Percentiles rank a stretch among this genome's conserved stretches.
phyloP scores from a whole-genome alignment of 2,888 invertebrate species.

The Drosophila putrida region DNA sequence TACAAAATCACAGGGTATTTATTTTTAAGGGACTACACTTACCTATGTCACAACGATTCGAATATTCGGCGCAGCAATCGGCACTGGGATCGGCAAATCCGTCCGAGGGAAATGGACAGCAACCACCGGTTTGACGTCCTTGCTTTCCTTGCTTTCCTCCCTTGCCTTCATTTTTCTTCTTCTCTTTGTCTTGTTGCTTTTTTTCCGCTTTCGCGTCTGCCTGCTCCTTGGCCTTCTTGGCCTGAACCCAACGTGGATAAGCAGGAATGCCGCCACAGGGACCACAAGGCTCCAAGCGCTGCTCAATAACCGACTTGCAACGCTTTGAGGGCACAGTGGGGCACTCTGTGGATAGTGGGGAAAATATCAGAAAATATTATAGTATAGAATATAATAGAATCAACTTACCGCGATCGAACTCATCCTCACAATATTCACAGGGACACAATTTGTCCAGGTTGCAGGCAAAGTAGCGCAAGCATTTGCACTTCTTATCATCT shows the following conservation, averaged over 20 bases:
- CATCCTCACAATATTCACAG: conserved; percentile 80
- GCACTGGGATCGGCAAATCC: conserved; percentile 13
- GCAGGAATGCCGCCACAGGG: conserved; percentile 63
- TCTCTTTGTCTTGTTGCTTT: conserved; percentile 24
- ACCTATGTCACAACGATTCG: conserved; percentile 59
- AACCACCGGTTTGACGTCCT: conserved; percentile 61
- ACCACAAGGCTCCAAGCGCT: conserved; percentile 57
- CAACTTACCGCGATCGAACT: conserved; percentile 80
- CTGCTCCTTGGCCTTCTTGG: conserved; percentile 24
- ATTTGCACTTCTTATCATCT: conserved; percentile 30
- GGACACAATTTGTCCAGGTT: conserved; percentile 80
- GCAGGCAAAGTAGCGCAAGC: conserved; percentile 80
- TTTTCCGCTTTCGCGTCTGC: conserved; percentile 22
- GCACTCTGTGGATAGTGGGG: conserved; percentile 47
- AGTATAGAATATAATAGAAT: neutral
- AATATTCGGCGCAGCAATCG: conserved; percentile 53
- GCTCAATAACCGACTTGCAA: conserved; percentile 47
- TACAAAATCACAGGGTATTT: neutral
- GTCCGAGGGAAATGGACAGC: neutral
- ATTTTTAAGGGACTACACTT: neutral
- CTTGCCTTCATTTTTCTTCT: conserved; percentile 44
- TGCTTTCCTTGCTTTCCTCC: conserved; percentile 16
- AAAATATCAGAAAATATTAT: neutral
- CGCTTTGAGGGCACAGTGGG: conserved; percentile 64
- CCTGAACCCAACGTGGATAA: conserved; percentile 41